Evolutionary conservation across 2,113 vertebrate species (phyloP), one percentile per base, ranked within the genome.

Genomic region (Melanerpes formicivorus): DNA sequence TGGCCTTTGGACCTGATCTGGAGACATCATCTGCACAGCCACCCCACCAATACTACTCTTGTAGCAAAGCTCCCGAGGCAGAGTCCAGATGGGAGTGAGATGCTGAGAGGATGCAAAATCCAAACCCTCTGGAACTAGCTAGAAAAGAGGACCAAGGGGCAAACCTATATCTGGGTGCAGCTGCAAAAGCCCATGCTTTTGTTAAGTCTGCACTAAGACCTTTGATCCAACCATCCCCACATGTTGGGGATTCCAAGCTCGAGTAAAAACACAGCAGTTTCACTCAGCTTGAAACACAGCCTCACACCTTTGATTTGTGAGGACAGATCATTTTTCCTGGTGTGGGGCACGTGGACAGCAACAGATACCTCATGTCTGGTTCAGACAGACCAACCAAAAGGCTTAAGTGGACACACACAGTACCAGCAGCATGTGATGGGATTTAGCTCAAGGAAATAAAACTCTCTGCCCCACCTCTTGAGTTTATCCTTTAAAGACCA

Each of bases 401-500:
- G 87, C 82, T 93, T 84, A 95, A 91, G 80, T 56, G 90, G 87
- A 95, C 92, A 92, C 90, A 72, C 79, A 95, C 87, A 72, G 65
- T 62, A 88, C 77, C 76, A 93, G 70, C 90, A 93, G 93, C 91
- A 89, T 94, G 93, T 87, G 93, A 90, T 77, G 40, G 84, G 87
- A 64, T 94, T 96, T 92, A 96, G 55, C 42, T 46, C 66, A 59
- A 85, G 60, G 91, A 96, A 97, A 95, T 77, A 72, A 63, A 96
- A 94, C 91, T 69, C 96, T n/a, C 65, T 96, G 66, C 91, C 71
- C 93, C 80, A 87, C 84, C 95, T 94, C 77, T 85, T 56, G 32
- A 80, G 76, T 19, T 93, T 96, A 96, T 86, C 62, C 83, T 93
- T 95, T 96, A 96, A 97, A 97, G 94, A 94, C 85, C 91, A 87